These are phyloP conservation scores for Gobionotothen gibberifrons DNA, from an alignment of 2,797 vertebrate genomes.

Conservation along the genomic window DNA sequence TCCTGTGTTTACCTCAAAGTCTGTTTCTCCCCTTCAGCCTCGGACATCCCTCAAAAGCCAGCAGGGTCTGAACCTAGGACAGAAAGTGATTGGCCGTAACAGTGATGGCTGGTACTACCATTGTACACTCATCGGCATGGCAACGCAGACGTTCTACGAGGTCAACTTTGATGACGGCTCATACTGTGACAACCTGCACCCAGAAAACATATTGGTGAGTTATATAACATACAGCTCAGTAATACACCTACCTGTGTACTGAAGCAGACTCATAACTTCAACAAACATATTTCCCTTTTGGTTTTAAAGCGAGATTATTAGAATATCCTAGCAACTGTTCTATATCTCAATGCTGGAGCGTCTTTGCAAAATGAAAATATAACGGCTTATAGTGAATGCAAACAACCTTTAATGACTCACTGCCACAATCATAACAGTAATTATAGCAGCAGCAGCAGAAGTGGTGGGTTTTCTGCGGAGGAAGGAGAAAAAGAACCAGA, in stretches of 20 bases:
- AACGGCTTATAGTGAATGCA: slow-evolving; percentile 16
- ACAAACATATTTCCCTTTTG: background rate
- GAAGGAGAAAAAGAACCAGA: no score
- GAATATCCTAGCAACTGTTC: slow-evolving; percentile 26
- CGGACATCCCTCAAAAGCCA: slow-evolving; percentile 62
- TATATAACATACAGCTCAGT: background rate
- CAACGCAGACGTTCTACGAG: slow-evolving; percentile 92
- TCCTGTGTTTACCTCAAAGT: background rate
- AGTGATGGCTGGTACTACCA: slow-evolving; percentile 92
- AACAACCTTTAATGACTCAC: slow-evolving; percentile 16
- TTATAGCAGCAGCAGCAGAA: no score
- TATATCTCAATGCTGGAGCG: background rate
- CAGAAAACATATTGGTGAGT: slow-evolving; percentile 93
- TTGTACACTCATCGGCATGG: slow-evolving; percentile 91
- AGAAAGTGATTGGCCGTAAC: slow-evolving; percentile 93
- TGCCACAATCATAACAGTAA: slow-evolving; percentile 1
- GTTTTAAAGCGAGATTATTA: background rate
- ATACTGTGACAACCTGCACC: slow-evolving; percentile 95
- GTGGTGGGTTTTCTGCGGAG: no score
- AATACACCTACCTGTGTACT: background rate
- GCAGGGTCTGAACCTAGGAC: slow-evolving; percentile 85
- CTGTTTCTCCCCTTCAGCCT: slow-evolving; percentile 41
- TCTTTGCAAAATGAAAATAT: slow-evolving; percentile 10
- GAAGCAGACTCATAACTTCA: background rate
- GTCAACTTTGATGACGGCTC: slow-evolving; percentile 97